A percentile compares a stretch with the other conserved stretches of the same genome.
Evolutionary conservation across 2,888 invertebrate genomes (phyloP).

Genomic region (Seira musarum): DNA sequence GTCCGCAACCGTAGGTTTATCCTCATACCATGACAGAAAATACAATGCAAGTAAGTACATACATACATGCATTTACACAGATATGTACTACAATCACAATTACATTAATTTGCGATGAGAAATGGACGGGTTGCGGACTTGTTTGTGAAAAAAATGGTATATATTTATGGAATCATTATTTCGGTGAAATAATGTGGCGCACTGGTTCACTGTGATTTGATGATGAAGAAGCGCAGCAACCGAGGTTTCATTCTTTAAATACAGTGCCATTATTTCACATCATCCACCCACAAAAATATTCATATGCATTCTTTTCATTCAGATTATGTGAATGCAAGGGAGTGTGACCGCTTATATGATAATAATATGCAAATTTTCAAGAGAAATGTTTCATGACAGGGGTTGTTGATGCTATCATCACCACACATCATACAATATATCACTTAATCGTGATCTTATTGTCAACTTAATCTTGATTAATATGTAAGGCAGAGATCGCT

Average conservation of each 20-base stretch:
- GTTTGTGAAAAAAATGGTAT: no score
- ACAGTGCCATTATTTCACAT: conserved; percentile 1
- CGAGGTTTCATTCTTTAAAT: no score
- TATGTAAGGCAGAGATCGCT: no score
- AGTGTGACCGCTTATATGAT: no score
- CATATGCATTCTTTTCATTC: not conserved
- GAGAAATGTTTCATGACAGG: not conserved
- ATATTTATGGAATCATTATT: conserved; percentile 7
- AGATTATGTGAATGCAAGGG: conserved; percentile 13
- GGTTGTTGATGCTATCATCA: no score
- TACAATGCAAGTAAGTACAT: no score
- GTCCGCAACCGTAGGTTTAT: not conserved
- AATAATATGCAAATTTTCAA: not conserved
- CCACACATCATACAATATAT: no score
- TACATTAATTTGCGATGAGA: not conserved
- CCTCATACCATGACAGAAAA: not conserved
- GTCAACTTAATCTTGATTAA: conserved; percentile 9
- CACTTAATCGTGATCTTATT: conserved; percentile 15
- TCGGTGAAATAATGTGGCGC: conserved; percentile 17
- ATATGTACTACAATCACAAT: no score
- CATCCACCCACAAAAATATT: not conserved
- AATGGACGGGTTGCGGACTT: no score
- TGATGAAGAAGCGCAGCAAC: not conserved
- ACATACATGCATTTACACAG: no score
- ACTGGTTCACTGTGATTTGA: conserved; percentile 8